These are phyloP conservation scores for Aradus depressus DNA, from an alignment of 2,888 invertebrate genomes.

Conservation along the genomic window DNA sequence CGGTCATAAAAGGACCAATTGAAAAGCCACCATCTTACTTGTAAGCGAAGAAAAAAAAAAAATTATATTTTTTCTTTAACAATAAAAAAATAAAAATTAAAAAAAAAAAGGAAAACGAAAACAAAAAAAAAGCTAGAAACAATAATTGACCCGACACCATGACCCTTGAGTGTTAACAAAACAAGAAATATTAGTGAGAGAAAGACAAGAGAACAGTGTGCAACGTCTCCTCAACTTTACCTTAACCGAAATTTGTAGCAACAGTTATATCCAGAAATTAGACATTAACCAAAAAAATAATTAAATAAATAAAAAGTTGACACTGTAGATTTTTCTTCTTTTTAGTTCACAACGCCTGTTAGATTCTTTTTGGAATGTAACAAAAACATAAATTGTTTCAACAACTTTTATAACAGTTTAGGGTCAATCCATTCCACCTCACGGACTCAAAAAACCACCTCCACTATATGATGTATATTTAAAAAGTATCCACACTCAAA, in stretches of 20 bases:
- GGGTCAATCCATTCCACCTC: too few species aligned
- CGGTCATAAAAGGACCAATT: too few species aligned
- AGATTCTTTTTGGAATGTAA: conserved; percentile 27
- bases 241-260: conserved; percentile 24
- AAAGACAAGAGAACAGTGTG: conserved; percentile 23
- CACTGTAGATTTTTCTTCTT: too few species aligned
- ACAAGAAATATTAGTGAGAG: conserved; percentile 22
- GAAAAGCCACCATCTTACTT: neutral
- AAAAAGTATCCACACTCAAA: too few species aligned
- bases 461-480: too few species aligned
- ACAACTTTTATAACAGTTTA: too few species aligned
- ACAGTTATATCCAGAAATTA: conserved; percentile 13
- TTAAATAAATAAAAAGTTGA: conserved; percentile 17
- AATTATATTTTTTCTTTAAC: conserved; percentile 26
- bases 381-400: too few species aligned
- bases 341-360: too few species aligned
- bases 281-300: neutral
- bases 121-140: conserved; percentile 23
- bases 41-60: conserved; percentile 31
- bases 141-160: conserved; percentile 27
- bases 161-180: conserved; percentile 26
- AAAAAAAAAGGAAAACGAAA: conserved; percentile 12
- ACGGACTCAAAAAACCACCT: too few species aligned
- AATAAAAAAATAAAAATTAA: conserved; percentile 21
- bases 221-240: conserved; percentile 18